These are phyloP conservation scores for Pangasius macronema DNA, from an alignment of 2,797 vertebrate genomes.

Conservation along the genomic window DNA sequence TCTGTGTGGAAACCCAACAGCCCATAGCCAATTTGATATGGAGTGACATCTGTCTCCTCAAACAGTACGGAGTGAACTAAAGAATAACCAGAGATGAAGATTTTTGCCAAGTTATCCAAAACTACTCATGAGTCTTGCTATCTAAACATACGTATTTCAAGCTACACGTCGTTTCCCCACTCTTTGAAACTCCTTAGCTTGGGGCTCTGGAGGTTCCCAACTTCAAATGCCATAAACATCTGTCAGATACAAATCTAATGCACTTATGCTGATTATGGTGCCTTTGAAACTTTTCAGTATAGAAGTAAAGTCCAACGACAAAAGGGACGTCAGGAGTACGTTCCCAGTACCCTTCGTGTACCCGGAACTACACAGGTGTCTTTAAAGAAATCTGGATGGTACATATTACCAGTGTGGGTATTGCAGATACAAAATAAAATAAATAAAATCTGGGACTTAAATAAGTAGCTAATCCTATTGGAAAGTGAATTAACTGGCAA, in stretches of 20 bases:
- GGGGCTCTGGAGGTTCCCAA: constrained; percentile 36
- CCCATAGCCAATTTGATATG: constrained; percentile 63
- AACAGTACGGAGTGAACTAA: constrained; percentile 50
- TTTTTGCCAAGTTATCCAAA: constrained; percentile 44
- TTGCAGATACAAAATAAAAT: neutral
- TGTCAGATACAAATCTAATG: constrained; percentile 49
- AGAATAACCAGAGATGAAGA: constrained; percentile 37
- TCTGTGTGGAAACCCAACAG: constrained; percentile 76
- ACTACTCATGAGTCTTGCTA: constrained; percentile 43
- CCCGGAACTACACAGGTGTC: no score
- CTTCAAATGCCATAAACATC: constrained; percentile 46
- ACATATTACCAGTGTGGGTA: neutral
- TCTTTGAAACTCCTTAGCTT: constrained; percentile 29
- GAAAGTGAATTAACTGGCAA: neutral
- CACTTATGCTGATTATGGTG: constrained; percentile 41
- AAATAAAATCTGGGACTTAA: neutral
- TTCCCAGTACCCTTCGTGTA: no score
- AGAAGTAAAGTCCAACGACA: no score
- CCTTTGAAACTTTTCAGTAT: constrained; percentile 46
- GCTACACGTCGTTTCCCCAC: constrained; percentile 14
- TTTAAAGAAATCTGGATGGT: constrained; percentile 33
- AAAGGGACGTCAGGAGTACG: no score
- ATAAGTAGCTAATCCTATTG: neutral
- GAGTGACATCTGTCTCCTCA: constrained; percentile 74
- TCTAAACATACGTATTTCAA: constrained; percentile 53